phyloP scores from a whole-genome alignment of 1,140 invertebrate genomes.

The Drosophila elegans region DNA sequence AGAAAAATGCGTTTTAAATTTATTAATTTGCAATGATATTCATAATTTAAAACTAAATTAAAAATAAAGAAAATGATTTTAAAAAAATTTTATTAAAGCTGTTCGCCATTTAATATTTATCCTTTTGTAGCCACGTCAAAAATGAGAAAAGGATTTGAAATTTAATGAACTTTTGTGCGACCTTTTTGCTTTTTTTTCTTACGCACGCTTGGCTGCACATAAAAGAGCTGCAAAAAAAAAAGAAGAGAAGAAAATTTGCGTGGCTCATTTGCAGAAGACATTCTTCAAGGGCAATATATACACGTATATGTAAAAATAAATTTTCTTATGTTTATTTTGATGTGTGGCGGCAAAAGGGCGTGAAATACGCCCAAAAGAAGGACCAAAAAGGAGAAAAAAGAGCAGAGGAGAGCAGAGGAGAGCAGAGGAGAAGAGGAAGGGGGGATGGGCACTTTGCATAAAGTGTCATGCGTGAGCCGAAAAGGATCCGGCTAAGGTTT shows the following conservation, averaged over 20 bases:
- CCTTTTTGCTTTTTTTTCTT: slow-evolving; percentile 25
- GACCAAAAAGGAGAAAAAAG: neutral
- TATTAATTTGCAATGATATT: too few relatives aligned
- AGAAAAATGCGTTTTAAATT: too few relatives aligned
- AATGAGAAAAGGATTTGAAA: slow-evolving; percentile 60
- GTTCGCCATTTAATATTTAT: neutral
- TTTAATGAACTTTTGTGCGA: slow-evolving; percentile 68
- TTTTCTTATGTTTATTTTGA: slow-evolving; percentile 66
- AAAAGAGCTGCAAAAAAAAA: slow-evolving; percentile 42
- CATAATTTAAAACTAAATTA: too few relatives aligned
- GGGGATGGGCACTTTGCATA: slow-evolving; percentile 64
- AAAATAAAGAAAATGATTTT: too few relatives aligned
- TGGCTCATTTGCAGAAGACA: slow-evolving; percentile 58
- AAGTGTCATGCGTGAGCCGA: slow-evolving; percentile 56
- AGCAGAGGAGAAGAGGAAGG: neutral
- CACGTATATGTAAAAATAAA: slow-evolving; percentile 26
- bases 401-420: neutral
- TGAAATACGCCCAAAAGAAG: slow-evolving; percentile 54
- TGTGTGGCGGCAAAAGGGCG: slow-evolving; percentile 73
- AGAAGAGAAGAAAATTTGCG: slow-evolving; percentile 17
- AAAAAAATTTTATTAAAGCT: too few relatives aligned
- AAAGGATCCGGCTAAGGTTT: slow-evolving; percentile 68
- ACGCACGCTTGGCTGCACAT: slow-evolving; percentile 63
- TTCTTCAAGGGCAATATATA: slow-evolving; percentile 24
- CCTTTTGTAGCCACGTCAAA: slow-evolving; percentile 35